Percentiles rank a stretch among this genome's conserved stretches.
phyloP scores from a whole-genome alignment of 2,113 vertebrate genomes.

The Daubentonia madagascariensis region DNA sequence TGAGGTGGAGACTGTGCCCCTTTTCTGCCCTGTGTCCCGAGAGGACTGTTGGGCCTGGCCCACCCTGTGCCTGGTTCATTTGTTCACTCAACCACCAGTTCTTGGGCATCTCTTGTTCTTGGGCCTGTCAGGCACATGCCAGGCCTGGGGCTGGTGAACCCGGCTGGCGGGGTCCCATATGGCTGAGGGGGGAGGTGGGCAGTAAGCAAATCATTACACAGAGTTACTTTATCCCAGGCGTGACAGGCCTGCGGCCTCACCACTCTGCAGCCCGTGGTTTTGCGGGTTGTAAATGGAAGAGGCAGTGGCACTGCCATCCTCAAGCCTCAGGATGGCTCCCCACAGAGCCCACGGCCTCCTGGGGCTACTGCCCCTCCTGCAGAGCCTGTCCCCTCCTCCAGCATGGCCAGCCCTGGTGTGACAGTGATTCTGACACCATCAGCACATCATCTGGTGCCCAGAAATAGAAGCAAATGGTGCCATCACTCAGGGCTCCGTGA shows the following conservation, averaged over 20 bases:
- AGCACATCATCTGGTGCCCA: slow-evolving; percentile 37
- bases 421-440: slow-evolving; percentile 16
- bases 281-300: background rate
- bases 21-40: background rate
- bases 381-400: background rate
- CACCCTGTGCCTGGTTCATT: background rate
- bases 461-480: slow-evolving; percentile 57
- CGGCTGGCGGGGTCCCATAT: background rate
- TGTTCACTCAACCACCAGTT: background rate
- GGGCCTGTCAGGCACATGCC: background rate
- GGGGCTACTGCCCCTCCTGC: background rate
- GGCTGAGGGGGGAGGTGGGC: fast-evolving
- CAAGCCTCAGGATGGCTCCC: fast-evolving
- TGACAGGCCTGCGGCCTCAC: fast-evolving
- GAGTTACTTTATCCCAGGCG: background rate
- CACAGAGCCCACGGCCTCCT: background rate
- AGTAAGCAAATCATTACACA: too few species aligned
- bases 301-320: background rate
- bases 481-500: slow-evolving; percentile 45
- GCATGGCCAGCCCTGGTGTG: slow-evolving; percentile 45
- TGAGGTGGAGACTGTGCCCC: background rate
- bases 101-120: background rate
- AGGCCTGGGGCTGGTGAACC: background rate
- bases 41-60: background rate
- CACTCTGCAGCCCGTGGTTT: fast-evolving